A percentile compares a stretch with the other conserved stretches of the same genome.
phyloP scores from a whole-genome alignment of 2,888 invertebrate species.

The Orthosia gothica region DNA sequence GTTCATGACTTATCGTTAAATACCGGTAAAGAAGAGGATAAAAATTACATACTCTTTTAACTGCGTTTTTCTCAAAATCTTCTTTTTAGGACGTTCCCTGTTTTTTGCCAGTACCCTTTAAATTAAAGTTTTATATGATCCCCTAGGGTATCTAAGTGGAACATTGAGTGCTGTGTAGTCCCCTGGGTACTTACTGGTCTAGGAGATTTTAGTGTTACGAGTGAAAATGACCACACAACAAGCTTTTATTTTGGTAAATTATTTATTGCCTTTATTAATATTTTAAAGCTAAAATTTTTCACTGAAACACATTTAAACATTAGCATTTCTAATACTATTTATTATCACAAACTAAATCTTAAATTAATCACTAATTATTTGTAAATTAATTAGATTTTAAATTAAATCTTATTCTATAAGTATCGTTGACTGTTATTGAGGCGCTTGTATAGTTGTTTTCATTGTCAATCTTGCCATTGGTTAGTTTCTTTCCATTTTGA shows the following conservation, averaged over 20 bases:
- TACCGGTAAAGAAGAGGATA: too few species aligned
- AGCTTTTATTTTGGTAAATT: neutral
- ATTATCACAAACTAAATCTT: neutral
- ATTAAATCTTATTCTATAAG: constrained; percentile 50
- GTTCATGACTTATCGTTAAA: too few species aligned
- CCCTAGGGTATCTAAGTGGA: too few species aligned
- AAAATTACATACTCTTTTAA: too few species aligned
- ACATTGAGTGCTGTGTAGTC: too few species aligned
- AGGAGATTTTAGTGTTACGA: too few species aligned
- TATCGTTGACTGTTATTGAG: constrained; percentile 46
- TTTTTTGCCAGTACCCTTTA: too few species aligned
- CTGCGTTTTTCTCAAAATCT: too few species aligned
- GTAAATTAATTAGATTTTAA: constrained; percentile 34
- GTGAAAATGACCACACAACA: neutral
- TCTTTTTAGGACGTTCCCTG: too few species aligned
- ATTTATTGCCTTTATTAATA: constrained; percentile 12
- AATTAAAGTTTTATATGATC: too few species aligned
- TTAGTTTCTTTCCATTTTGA: constrained; percentile 23
- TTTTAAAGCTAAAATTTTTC: constrained; percentile 24
- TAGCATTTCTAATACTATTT: constrained; percentile 7
- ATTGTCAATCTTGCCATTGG: neutral
- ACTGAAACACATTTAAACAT: neutral
- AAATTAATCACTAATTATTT: neutral
- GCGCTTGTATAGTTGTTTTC: constrained; percentile 21
- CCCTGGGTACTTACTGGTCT: too few species aligned